A percentile compares a stretch with the other conserved stretches of the same genome.
These are phyloP conservation scores for Cistogaster globosa DNA, from an alignment of 2,888 invertebrate species.

Conservation along the genomic window DNA sequence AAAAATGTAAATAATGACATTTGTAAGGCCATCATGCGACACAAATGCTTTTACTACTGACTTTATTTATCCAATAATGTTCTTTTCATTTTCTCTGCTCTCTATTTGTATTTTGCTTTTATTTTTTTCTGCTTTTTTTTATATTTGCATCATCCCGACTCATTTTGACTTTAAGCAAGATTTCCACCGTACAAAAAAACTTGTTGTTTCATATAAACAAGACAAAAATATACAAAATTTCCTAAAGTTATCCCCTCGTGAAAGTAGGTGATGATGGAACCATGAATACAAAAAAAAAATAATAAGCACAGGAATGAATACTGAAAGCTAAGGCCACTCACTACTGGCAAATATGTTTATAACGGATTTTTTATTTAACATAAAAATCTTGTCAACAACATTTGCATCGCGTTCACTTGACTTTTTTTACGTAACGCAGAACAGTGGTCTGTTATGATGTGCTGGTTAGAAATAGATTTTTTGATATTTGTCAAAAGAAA, in stretches of 20 bases:
- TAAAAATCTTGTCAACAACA: constrained; percentile 62
- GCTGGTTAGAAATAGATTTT: not conserved
- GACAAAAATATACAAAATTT: constrained; percentile 9
- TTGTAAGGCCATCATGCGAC: constrained; percentile 68
- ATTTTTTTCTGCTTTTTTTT: not conserved
- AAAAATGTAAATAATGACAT: constrained; percentile 60
- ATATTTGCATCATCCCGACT: constrained; percentile 50
- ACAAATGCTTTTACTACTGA: constrained; percentile 53
- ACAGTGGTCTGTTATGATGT: constrained; percentile 27
- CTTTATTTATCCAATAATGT: constrained; percentile 64
- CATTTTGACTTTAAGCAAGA: constrained; percentile 60
- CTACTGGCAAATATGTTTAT: constrained; percentile 46
- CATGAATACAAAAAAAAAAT: not conserved
- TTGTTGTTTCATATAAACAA: constrained; percentile 7
- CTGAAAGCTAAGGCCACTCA: constrained; percentile 56
- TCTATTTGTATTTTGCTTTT: constrained; percentile 11
- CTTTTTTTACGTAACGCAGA: not conserved
- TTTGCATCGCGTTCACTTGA: constrained; percentile 25
- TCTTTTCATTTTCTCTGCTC: constrained; percentile 33
- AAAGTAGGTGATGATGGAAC: not conserved
- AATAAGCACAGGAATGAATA: constrained; percentile 4
- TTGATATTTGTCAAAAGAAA: too few species aligned
- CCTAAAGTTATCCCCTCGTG: constrained; percentile 1
- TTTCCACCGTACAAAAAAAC: constrained; percentile 52
- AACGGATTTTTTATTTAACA: constrained; percentile 64